A percentile compares a stretch with the other conserved stretches of the same genome.
phyloP scores from a whole-genome alignment of 2,888 invertebrate species.

The Heterodera filipjevi region DNA sequence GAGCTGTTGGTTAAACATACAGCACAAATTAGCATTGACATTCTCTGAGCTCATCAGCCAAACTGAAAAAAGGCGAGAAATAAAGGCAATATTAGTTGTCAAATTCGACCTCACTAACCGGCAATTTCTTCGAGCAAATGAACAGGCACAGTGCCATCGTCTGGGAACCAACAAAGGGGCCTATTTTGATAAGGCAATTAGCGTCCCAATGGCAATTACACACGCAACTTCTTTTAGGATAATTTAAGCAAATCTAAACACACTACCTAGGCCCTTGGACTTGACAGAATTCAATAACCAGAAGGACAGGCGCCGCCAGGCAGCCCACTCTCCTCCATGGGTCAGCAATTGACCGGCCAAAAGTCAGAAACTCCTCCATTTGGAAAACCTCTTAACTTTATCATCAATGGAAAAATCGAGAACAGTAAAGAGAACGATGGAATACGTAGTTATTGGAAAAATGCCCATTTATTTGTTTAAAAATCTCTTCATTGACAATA shows the following conservation, averaged over 20 bases:
- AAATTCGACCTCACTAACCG: background rate
- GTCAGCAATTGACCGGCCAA: slow-evolving; percentile 38
- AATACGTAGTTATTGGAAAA: too few relatives aligned
- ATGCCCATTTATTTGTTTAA: background rate
- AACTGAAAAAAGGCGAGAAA: slow-evolving; percentile 31
- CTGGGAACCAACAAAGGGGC: slow-evolving; percentile 47
- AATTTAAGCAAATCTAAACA: background rate
- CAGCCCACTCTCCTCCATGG: slow-evolving; percentile 45
- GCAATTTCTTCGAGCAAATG: slow-evolving; percentile 50
- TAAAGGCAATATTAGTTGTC: background rate
- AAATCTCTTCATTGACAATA: background rate
- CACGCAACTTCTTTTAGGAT: too few relatives aligned
- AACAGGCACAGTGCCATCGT: slow-evolving; percentile 33
- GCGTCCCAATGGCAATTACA: background rate
- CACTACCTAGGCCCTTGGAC: slow-evolving; percentile 38
- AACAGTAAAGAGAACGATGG: background rate
- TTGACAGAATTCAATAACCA: slow-evolving; percentile 60
- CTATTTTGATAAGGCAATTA: slow-evolving; percentile 14
- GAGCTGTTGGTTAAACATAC: slow-evolving; percentile 56
- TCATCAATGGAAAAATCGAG: background rate
- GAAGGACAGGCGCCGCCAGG: slow-evolving; percentile 45
- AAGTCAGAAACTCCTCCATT: slow-evolving; percentile 41
- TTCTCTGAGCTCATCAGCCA: slow-evolving; percentile 63
- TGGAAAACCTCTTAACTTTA: background rate
- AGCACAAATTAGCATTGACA: slow-evolving; percentile 51